Conservation (phyloP, 2,797 vertebrate species). For the Cryptoblepharus egeriae region DNA sequence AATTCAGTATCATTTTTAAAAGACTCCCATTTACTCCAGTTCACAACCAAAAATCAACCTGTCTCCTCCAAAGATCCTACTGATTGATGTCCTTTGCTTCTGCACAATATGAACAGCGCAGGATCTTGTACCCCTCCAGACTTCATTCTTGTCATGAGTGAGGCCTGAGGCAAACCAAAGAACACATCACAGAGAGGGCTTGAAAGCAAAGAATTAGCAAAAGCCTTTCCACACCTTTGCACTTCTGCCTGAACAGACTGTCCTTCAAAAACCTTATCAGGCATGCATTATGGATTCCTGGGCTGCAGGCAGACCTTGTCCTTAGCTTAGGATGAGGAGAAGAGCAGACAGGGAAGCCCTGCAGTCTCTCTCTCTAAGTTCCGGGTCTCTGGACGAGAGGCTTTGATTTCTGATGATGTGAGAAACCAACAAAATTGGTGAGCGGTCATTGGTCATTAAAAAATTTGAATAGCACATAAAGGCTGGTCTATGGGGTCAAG, state of each 20-base stretch:
- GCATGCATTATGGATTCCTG: slow-evolving; percentile 40
- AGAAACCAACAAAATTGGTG: too few species aligned
- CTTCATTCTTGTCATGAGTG: not conserved
- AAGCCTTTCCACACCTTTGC: slow-evolving; percentile 20
- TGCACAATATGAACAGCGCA: not conserved
- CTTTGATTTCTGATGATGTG: slow-evolving; percentile 46
- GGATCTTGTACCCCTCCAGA: not conserved
- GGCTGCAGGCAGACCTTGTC: slow-evolving; percentile 55
- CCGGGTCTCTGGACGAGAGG: slow-evolving; percentile 52
- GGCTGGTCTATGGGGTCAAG: too few species aligned
- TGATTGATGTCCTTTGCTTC: too few species aligned
- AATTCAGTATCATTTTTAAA: too few species aligned
- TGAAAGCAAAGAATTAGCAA: slow-evolving; percentile 13
- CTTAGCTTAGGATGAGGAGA: slow-evolving; percentile 13
- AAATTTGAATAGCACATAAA: not conserved
- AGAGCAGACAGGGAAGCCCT: not conserved
- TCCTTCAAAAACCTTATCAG: slow-evolving; percentile 53
- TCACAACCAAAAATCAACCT: too few species aligned
- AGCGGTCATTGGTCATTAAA: too few species aligned
- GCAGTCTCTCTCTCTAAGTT: slow-evolving; percentile 48
- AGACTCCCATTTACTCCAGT: too few species aligned
- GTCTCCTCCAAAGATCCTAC: not conserved
- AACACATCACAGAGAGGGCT: not conserved
- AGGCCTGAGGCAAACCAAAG: not conserved
- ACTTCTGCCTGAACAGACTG: slow-evolving; percentile 39